A percentile compares a stretch with the other conserved stretches of the same genome.
phyloP scores from a whole-genome alignment of 1,140 invertebrate species.

The Rhagoletis pomonella region DNA sequence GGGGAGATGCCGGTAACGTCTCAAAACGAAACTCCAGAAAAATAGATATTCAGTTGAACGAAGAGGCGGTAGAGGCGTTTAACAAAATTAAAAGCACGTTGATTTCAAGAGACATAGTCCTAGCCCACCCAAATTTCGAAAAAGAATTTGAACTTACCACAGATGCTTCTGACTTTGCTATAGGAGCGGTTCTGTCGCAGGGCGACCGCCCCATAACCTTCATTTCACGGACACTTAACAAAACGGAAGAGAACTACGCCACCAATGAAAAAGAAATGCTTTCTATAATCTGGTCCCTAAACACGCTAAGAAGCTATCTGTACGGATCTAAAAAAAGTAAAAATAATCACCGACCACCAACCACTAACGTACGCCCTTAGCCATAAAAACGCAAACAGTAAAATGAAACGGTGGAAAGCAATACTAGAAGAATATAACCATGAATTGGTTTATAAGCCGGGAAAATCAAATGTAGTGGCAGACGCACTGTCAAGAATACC shows the following conservation, averaged over 20 bases:
- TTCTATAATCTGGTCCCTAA: background rate
- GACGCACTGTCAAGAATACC: conserved; percentile 16
- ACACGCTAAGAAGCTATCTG: too few species aligned
- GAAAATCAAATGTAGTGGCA: conserved; percentile 59
- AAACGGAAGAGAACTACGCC: conserved; percentile 10
- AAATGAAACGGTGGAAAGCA: background rate
- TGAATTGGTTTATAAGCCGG: background rate
- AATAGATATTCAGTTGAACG: too few species aligned
- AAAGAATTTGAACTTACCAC: conserved; percentile 17
- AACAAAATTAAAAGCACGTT: too few species aligned
- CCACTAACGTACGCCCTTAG: background rate
- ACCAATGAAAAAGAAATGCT: conserved; percentile 33
- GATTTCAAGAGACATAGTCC: too few species aligned
- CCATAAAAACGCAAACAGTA: background rate
- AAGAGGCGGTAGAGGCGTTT: too few species aligned
- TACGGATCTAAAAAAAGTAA: too few species aligned
- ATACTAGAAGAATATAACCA: background rate
- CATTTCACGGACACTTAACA: conserved; percentile 1
- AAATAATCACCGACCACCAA: background rate
- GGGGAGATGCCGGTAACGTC: too few species aligned
- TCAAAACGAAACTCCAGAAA: too few species aligned
- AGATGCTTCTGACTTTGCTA: background rate
- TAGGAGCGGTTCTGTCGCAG: background rate
- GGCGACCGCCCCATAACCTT: background rate
- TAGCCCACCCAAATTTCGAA: background rate